Conservation (phyloP, 1,140 invertebrate genomes). For the Mizuhopecten yessoensis region DNA sequence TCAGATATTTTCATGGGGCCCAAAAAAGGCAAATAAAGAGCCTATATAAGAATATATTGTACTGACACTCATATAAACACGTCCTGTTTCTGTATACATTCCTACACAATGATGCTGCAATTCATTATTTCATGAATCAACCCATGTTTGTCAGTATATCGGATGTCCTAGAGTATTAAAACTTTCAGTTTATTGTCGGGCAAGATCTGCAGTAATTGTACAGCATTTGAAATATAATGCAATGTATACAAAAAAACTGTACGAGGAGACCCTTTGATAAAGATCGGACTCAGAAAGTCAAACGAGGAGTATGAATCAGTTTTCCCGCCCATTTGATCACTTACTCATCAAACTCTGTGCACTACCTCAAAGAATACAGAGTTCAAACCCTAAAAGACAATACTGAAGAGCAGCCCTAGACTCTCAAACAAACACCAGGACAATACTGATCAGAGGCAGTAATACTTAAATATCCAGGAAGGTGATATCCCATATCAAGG, state of each 20-base stretch:
- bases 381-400: neutral
- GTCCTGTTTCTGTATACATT: too few relatives aligned
- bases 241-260: neutral
- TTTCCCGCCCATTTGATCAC: neutral
- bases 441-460: neutral
- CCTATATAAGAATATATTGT: too few relatives aligned
- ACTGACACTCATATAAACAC: too few relatives aligned
- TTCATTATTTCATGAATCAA: too few relatives aligned
- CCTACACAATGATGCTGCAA: too few relatives aligned
- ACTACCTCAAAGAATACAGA: neutral
- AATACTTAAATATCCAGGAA: neutral
- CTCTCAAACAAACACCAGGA: neutral
- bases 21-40: too few relatives aligned
- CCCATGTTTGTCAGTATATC: too few relatives aligned
- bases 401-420: neutral
- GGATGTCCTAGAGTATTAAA: too few relatives aligned
- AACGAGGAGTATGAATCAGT: neutral
- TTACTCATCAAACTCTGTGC: neutral
- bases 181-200: neutral
- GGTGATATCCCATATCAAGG: slow-evolving; percentile 32
- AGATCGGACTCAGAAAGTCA: neutral
- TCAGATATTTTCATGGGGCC: too few relatives aligned
- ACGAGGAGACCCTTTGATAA: neutral
- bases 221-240: neutral
- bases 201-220: neutral